phyloP scores from a whole-genome alignment of 2,888 invertebrate genomes.

The Polymixis lichenea region DNA sequence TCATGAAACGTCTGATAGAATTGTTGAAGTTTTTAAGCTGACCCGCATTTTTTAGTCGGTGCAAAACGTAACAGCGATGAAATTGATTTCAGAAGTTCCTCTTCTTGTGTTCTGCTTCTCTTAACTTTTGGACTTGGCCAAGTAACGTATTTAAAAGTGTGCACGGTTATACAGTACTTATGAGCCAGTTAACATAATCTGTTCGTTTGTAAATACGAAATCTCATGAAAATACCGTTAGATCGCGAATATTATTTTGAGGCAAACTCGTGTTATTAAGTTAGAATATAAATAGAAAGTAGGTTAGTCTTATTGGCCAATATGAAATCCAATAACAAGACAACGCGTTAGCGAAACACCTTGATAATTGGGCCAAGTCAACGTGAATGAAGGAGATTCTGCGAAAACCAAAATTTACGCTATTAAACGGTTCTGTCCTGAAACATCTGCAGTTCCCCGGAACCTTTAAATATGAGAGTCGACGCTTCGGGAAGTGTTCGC shows the following conservation, averaged over 20 bases:
- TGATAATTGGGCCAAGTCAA: constrained; percentile 20
- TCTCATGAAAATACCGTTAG: background rate
- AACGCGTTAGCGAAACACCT: background rate
- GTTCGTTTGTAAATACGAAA: background rate
- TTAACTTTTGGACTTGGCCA: background rate
- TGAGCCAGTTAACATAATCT: background rate
- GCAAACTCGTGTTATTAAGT: background rate
- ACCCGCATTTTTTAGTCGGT: background rate
- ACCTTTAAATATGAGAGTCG: constrained; percentile 55
- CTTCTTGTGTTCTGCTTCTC: background rate
- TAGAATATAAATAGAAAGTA: constrained; percentile 2
- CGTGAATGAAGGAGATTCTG: constrained; percentile 2
- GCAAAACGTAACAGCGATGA: background rate
- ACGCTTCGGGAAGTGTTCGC: constrained; percentile 40
- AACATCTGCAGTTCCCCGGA: constrained; percentile 39
- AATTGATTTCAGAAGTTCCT: background rate
- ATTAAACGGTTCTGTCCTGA: constrained; percentile 14
- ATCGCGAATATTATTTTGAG: background rate
- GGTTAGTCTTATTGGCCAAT: background rate
- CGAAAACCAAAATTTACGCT: constrained; percentile 25
- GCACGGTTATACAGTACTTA: background rate
- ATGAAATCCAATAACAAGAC: constrained; percentile 8
- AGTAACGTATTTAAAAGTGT: background rate
- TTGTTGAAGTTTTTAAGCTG: constrained; percentile 4
- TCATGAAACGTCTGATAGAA: background rate